A percentile compares a stretch with the other conserved stretches of the same genome.
Conservation (phyloP, 2,888 invertebrate genomes). For the Ormyrus pomaceus region DNA sequence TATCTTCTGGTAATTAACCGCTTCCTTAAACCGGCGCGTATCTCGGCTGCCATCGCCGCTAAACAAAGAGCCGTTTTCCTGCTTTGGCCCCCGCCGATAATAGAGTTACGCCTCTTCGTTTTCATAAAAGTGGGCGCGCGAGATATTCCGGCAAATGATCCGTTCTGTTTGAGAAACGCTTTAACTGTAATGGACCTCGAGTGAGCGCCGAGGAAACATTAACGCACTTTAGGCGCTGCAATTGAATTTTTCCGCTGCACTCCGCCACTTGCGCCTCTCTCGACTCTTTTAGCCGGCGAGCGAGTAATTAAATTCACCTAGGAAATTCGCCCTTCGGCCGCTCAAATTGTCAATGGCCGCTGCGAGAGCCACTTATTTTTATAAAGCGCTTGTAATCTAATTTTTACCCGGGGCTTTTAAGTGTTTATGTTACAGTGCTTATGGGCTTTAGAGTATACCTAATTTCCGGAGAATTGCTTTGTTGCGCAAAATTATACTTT, state of each 20-base stretch:
- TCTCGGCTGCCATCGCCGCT: constrained; percentile 64
- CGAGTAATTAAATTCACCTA: constrained; percentile 11
- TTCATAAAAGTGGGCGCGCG: constrained; percentile 54
- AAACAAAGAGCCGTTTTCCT: constrained; percentile 64
- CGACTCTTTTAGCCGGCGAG: not conserved
- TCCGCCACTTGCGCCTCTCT: not conserved
- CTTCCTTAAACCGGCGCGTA: constrained; percentile 71
- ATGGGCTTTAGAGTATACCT: too few relatives aligned
- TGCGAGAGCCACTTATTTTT: too few relatives aligned
- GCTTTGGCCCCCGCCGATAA: constrained; percentile 13
- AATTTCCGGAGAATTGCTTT: too few relatives aligned
- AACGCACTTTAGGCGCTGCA: constrained; percentile 22
- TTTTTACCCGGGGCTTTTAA: not conserved
- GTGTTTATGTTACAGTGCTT: too few relatives aligned
- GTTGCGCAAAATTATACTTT: too few relatives aligned
- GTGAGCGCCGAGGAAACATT: constrained; percentile 24
- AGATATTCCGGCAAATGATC: constrained; percentile 53
- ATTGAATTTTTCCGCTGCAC: constrained; percentile 43
- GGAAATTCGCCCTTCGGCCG: not conserved
- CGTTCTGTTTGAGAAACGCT: constrained; percentile 59
- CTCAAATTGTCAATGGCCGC: too few relatives aligned
- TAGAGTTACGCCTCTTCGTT: constrained; percentile 48
- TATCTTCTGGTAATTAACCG: constrained; percentile 71
- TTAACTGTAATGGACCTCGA: constrained; percentile 46
- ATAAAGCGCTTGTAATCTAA: not conserved